phyloP scores from a whole-genome alignment of 2,888 invertebrate genomes.

The Lutraria lutraria region DNA sequence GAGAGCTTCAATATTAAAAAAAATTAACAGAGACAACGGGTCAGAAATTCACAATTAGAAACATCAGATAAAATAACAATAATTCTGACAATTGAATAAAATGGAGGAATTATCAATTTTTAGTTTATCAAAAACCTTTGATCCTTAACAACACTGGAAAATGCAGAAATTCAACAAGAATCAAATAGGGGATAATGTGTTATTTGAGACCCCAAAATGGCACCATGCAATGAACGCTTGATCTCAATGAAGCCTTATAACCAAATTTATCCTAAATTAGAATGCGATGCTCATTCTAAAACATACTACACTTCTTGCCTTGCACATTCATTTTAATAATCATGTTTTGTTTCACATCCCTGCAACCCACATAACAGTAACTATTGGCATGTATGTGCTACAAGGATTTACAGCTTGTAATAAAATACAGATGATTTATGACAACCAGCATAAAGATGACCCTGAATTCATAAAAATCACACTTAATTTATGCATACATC shows the following conservation, averaged over 20 bases:
- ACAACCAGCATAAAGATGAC: not conserved
- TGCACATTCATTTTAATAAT: not conserved
- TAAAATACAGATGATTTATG: slow-evolving; percentile 11
- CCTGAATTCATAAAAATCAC: not conserved
- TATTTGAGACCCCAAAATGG: not conserved
- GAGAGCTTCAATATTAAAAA: slow-evolving; percentile 22
- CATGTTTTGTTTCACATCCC: not conserved
- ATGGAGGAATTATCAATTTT: not conserved
- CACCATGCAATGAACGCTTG: not conserved
- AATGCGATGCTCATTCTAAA: too few species aligned
- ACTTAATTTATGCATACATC: slow-evolving; percentile 11
- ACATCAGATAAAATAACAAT: not conserved
- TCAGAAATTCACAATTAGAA: not conserved
- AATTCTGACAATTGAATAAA: not conserved
- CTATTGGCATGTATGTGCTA: not conserved
- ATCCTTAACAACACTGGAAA: not conserved
- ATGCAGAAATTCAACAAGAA: not conserved
- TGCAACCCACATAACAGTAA: not conserved
- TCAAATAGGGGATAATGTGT: not conserved
- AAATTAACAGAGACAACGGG: slow-evolving; percentile 12
- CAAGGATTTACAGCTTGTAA: not conserved
- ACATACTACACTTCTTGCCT: not conserved
- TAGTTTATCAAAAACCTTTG: not conserved
- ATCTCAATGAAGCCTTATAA: not conserved
- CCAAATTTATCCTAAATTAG: too few species aligned